A percentile compares a stretch with the other conserved stretches of the same genome.
Evolutionary conservation across 1,140 invertebrate genomes (phyloP).

Genomic region (Drosophila arizonae): DNA sequence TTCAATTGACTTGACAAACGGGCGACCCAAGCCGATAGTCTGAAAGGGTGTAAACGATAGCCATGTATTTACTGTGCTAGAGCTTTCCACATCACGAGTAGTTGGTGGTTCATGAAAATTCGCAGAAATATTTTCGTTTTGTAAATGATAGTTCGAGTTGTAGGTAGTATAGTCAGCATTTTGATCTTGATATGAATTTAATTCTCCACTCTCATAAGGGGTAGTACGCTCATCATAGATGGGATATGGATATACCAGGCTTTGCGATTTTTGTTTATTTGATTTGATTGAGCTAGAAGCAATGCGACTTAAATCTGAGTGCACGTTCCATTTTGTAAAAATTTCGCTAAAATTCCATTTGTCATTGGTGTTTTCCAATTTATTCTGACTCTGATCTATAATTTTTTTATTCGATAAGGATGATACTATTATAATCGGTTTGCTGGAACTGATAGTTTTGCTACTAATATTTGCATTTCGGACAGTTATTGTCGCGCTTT

Average conservation of each 20-base stretch:
- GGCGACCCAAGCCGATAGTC: slow-evolving; percentile 20
- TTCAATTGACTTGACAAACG: slow-evolving; percentile 5
- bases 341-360: not conserved
- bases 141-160: slow-evolving; percentile 28
- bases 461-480: not conserved
- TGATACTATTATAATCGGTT: not conserved
- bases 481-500: not conserved
- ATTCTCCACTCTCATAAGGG: not conserved
- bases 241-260: no score
- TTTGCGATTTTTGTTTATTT: not conserved
- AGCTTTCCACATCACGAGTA: not conserved
- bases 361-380: not conserved
- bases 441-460: not conserved
- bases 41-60: not conserved
- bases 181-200: slow-evolving; percentile 15
- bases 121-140: not conserved
- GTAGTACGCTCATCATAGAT: not conserved
- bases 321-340: not conserved
- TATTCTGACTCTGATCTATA: not conserved
- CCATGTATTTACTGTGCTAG: slow-evolving; percentile 2
- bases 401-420: not conserved
- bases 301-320: not conserved
- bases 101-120: no score
- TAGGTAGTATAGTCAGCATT: slow-evolving; percentile 31
- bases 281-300: not conserved